These are phyloP conservation scores for Tetramorium alpestre DNA, from an alignment of 1,140 invertebrate genomes.

Conservation along the genomic window DNA sequence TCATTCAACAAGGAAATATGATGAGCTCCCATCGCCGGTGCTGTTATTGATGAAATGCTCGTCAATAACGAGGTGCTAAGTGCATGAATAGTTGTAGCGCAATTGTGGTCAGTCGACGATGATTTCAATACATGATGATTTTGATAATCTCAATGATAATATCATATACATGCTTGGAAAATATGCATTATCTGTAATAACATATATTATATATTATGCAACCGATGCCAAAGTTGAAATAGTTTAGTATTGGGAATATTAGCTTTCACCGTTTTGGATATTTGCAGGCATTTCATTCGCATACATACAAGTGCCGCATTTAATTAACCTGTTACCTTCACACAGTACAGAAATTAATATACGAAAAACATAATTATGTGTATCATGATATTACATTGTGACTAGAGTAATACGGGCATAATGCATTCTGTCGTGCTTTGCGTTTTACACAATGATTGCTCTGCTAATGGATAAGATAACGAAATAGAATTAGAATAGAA, in stretches of 20 bases:
- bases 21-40: background rate
- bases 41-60: constrained; percentile 36
- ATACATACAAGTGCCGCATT: constrained; percentile 12
- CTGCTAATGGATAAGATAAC: background rate
- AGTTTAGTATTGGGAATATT: constrained; percentile 35
- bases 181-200: background rate
- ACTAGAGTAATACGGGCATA: background rate
- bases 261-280: constrained; percentile 4
- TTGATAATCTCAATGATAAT: constrained; percentile 26
- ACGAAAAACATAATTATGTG: constrained; percentile 20
- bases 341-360: constrained; percentile 22
- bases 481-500: background rate
- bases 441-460: background rate
- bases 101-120: constrained; percentile 22
- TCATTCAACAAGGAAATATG: background rate
- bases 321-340: constrained; percentile 44
- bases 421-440: constrained; percentile 21
- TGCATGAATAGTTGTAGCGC: constrained; percentile 26
- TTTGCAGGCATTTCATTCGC: background rate
- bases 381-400: background rate
- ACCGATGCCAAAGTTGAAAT: constrained; percentile 33
- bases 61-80: constrained; percentile 47
- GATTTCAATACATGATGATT: constrained; percentile 33
- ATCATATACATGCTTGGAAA: background rate
- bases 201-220: constrained; percentile 3